Evolutionary conservation across 2,113 vertebrate genomes (phyloP).

Genomic region (Atractosteus spatula): DNA sequence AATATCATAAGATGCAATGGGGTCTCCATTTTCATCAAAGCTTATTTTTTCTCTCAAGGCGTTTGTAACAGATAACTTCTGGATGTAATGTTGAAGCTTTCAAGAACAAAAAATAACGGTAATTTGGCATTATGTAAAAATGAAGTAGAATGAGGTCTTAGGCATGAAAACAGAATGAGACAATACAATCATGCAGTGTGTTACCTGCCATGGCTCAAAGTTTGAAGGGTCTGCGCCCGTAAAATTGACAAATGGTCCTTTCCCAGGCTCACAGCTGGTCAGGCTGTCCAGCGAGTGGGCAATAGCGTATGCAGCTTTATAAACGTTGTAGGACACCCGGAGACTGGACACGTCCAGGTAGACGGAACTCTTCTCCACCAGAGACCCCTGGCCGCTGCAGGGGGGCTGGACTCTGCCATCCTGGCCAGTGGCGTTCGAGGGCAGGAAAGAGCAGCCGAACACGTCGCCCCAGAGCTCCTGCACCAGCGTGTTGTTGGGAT

Average conservation of each 20-base stretch:
- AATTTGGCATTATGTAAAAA: neutral
- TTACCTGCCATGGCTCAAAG: conserved; percentile 31
- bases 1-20: conserved; percentile 65
- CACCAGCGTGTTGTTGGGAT: no score
- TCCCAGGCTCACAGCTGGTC: conserved; percentile 16
- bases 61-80: conserved; percentile 53
- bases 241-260: conserved; percentile 14
- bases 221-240: conserved; percentile 20
- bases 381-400: conserved; percentile 20
- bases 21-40: conserved; percentile 67
- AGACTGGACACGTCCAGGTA: conserved; percentile 21
- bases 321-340: conserved; percentile 23
- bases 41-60: conserved; percentile 58
- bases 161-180: no score
- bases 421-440: neutral
- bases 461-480: no score
- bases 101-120: conserved; percentile 1
- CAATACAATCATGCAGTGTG: conserved; percentile 1
- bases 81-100: conserved; percentile 62
- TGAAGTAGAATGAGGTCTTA: no score
- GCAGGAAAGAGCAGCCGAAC: no score
- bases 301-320: conserved; percentile 19
- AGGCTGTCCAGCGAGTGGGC: conserved; percentile 27
- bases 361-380: conserved; percentile 1
- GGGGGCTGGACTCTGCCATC: conserved; percentile 5